Conservation (phyloP, 2,113 vertebrate genomes). For the Pollimyrus isidori region DNA sequence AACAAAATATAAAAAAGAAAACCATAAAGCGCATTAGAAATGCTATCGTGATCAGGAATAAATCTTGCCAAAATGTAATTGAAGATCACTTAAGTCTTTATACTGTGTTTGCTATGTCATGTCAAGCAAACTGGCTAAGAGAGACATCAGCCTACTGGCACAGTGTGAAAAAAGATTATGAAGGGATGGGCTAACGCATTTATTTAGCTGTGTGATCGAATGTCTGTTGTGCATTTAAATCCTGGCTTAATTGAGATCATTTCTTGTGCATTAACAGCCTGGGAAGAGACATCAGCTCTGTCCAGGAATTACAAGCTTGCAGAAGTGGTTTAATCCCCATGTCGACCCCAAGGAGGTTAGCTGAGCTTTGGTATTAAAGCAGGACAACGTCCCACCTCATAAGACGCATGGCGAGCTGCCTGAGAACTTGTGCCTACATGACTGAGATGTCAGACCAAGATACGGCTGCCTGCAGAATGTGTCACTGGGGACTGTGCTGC, state of each 20-base stretch:
- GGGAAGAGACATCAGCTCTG: neutral
- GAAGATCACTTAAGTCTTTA: neutral
- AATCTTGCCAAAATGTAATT: neutral
- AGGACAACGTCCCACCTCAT: neutral
- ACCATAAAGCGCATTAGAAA: neutral
- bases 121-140: neutral
- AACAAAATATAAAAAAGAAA: neutral
- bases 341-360: neutral
- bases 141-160: neutral
- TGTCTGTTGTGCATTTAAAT: neutral
- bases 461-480: neutral
- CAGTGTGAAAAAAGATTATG: conserved; percentile 1
- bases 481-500: neutral
- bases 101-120: neutral
- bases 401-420: neutral
- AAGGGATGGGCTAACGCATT: conserved; percentile 1
- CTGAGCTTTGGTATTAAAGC: conserved; percentile 8
- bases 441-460: neutral
- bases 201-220: neutral
- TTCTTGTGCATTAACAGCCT: neutral
- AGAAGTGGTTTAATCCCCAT: neutral
- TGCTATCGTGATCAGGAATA: neutral
- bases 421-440: neutral
- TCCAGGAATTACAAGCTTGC: neutral
- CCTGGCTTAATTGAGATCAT: neutral